Percentiles rank a stretch among this genome's conserved stretches.
Conservation (phyloP, 2,797 vertebrate genomes). For the Pyrrhura leucotis region DNA sequence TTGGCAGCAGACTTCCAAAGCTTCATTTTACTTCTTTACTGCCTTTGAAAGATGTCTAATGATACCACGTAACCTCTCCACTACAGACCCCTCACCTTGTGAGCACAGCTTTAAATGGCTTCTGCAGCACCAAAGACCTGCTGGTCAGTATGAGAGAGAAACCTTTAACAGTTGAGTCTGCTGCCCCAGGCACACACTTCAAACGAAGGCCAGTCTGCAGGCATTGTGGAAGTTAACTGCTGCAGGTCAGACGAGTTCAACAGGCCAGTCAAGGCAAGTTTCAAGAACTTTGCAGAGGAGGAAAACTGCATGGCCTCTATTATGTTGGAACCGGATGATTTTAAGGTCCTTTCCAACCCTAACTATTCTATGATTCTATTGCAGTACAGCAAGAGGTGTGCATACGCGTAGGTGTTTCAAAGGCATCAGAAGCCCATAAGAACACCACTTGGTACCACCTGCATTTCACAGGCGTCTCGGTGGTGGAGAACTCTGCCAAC, state of each 20-base stretch:
- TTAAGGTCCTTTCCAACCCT: no score
- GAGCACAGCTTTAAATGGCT: not conserved
- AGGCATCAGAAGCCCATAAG: not conserved
- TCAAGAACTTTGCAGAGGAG: not conserved
- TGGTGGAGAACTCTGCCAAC: not conserved
- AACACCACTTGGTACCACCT: not conserved
- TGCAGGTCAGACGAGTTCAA: not conserved
- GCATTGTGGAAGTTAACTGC: not conserved
- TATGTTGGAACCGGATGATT: no score
- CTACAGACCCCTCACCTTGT: not conserved
- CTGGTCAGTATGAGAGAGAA: not conserved
- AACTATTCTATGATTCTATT: not conserved
- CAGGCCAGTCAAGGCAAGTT: not conserved
- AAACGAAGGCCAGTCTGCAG: not conserved
- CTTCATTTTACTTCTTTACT: not conserved
- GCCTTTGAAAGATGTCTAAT: not conserved
- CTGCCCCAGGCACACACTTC: not conserved
- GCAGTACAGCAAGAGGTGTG: not conserved
- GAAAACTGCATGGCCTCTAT: not conserved
- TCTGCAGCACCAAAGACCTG: not conserved
- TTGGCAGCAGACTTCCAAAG: not conserved
- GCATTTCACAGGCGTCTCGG: not conserved
- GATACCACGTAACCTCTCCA: not conserved
- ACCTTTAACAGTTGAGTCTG: not conserved
- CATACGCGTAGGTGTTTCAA: not conserved